Evolutionary conservation across 2,888 invertebrate species (phyloP), one percentile per base, ranked within the genome.

Genomic region (Acronicta aceris): DNA sequence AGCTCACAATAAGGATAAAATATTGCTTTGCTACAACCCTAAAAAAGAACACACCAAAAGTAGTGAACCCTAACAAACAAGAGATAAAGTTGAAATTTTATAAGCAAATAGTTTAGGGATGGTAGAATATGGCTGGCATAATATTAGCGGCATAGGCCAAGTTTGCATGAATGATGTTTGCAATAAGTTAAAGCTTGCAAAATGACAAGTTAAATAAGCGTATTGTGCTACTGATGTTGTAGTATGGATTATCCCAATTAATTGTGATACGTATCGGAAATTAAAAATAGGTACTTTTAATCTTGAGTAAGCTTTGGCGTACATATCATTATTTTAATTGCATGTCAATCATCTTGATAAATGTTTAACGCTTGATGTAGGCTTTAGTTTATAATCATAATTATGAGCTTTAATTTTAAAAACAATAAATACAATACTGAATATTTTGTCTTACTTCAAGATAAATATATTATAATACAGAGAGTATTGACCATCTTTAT

Each of bases 171-270:
- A 81, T 87, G 89, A 88, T 90, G 85, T 67, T 65, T 65, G 81
- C 74, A 81, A 87, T 89, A 90, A 82, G 75, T 90, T 83, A 83
- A 73, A 80, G 76, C 81, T 81, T 71, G 81, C 83, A 86, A 88
- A 87, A 82, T 86, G 89, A 88, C 89, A 87, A 82, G 81, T 72
- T 81, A 84, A 86, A 83, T 83, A 82, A 84, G 83, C 68, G 56
- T 73, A 82, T 80, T 83, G 80, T 79, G 88, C 89, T 89, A 89
- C 90, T 74, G 90, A 84, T 80, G 70, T 54, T 63, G 58, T 58
- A 57, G 46, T 25, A 64, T 13, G 61, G 67, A 72, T 72, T 69
- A 76, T 72, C 65, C 36, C 65, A 62, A 75, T 74, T 81, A 81
- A 75, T 78, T 57, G 63, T 65, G 63, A 67, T 69, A 61, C 47